phyloP scores from a whole-genome alignment of 2,113 vertebrate genomes.

The Amphilophus citrinellus region DNA sequence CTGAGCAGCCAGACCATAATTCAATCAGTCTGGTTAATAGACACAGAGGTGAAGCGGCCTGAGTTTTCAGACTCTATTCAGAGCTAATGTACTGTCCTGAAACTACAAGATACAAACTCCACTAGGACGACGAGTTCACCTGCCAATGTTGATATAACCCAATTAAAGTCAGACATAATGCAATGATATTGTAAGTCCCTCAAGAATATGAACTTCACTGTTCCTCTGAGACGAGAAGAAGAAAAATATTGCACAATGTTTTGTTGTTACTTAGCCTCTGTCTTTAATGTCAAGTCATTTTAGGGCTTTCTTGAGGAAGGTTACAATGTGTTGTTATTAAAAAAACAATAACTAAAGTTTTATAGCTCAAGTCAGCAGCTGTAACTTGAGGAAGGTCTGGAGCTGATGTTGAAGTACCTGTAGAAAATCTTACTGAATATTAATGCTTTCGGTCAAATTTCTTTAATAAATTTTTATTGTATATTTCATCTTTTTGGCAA shows the following conservation, averaged over 20 bases:
- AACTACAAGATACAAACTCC: conserved; percentile 14
- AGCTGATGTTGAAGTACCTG: too few relatives aligned
- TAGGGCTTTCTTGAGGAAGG: not conserved
- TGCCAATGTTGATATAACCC: conserved; percentile 8
- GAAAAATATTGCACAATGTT: not conserved
- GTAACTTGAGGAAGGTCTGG: too few relatives aligned
- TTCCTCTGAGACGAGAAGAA: not conserved
- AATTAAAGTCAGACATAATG: conserved; percentile 18
- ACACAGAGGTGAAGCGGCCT: conserved; percentile 20
- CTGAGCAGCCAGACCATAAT: conserved; percentile 36
- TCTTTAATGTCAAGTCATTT: not conserved
- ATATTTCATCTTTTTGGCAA: not conserved
- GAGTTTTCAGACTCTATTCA: conserved; percentile 49
- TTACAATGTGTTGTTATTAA: not conserved
- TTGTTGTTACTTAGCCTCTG: not conserved
- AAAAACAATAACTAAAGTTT: not conserved
- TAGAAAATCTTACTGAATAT: too few relatives aligned
- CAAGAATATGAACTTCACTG: not conserved
- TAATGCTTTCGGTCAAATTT: not conserved
- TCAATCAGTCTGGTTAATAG: conserved; percentile 53
- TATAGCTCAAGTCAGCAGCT: too few relatives aligned
- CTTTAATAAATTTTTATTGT: not conserved
- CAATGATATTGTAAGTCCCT: not conserved
- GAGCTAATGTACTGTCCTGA: conserved; percentile 37
- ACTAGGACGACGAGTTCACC: conserved; percentile 1